Conservation (phyloP, 2,797 vertebrate species). For the Myioborus melanocephalus region DNA sequence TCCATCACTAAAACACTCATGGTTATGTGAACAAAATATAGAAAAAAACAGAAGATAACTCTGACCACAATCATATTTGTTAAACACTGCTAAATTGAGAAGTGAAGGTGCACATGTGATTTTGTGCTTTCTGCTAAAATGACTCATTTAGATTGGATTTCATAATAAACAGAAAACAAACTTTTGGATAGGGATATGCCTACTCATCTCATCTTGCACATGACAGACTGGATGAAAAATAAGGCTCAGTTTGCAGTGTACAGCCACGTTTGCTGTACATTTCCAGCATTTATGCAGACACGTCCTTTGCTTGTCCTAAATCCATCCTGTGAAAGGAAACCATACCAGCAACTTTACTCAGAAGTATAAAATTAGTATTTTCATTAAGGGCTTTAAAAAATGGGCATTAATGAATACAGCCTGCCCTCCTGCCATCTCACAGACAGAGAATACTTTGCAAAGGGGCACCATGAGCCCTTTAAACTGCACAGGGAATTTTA, state of each 20-base stretch:
- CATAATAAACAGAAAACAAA: not conserved
- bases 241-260: not conserved
- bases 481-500: not conserved
- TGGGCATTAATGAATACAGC: not conserved
- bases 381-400: not conserved
- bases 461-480: not conserved
- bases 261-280: not conserved
- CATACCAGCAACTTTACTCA: not conserved
- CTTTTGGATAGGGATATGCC: no score
- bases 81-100: not conserved
- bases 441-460: not conserved
- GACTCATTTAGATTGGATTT: not conserved
- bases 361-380: not conserved
- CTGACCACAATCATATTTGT: not conserved
- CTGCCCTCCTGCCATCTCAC: not conserved
- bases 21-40: rapidly evolving
- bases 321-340: not conserved
- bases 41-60: not conserved
- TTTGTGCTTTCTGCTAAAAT: not conserved
- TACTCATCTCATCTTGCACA: not conserved
- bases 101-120: not conserved
- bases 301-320: not conserved
- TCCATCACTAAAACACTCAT: not conserved
- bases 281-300: not conserved
- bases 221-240: not conserved